Percentiles rank a stretch among this genome's conserved stretches.
phyloP scores from a whole-genome alignment of 2,888 invertebrate genomes.

The Notodonta dromedarius region DNA sequence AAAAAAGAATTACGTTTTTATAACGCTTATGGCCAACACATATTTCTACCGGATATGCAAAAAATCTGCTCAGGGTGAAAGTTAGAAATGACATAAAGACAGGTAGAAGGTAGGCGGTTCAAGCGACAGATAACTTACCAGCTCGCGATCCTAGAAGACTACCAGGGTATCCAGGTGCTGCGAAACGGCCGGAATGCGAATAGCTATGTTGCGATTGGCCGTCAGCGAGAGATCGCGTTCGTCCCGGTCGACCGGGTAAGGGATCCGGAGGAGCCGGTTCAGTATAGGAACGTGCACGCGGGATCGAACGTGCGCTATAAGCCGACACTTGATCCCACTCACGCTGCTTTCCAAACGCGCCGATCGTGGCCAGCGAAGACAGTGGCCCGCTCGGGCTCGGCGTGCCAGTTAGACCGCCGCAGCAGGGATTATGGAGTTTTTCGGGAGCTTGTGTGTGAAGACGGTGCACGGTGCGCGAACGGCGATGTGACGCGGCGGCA shows the following conservation, averaged over 20 bases:
- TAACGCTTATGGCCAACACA: background rate
- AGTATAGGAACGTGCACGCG: conserved; percentile 93
- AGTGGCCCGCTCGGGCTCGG: conserved; percentile 92
- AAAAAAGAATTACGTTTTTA: conserved; percentile 39
- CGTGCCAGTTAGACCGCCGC: conserved; percentile 88
- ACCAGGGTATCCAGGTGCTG: conserved; percentile 90
- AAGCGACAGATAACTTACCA: conserved; percentile 55
- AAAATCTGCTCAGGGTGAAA: conserved; percentile 16
- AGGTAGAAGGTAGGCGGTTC: conserved; percentile 6
- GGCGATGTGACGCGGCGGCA: conserved; percentile 92
- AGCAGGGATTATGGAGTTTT: conserved; percentile 92
- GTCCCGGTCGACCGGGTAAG: conserved; percentile 90
- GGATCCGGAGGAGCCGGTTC: conserved; percentile 87
- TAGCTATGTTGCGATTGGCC: conserved; percentile 96
- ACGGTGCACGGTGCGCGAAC: conserved; percentile 90
- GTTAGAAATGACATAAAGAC: conserved; percentile 26
- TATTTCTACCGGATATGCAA: conserved; percentile 5
- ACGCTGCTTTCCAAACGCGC: conserved; percentile 93
- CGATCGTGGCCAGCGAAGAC: conserved; percentile 92
- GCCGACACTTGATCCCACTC: conserved; percentile 91
- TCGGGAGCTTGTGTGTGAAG: conserved; percentile 87
- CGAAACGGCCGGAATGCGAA: conserved; percentile 92
- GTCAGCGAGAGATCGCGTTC: conserved; percentile 92
- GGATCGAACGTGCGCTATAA: conserved; percentile 95
- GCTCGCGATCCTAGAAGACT: conserved; percentile 82